Percentiles rank a stretch among this genome's conserved stretches.
phyloP scores from a whole-genome alignment of 2,888 invertebrate genomes.

The Zelleria hepariella region DNA sequence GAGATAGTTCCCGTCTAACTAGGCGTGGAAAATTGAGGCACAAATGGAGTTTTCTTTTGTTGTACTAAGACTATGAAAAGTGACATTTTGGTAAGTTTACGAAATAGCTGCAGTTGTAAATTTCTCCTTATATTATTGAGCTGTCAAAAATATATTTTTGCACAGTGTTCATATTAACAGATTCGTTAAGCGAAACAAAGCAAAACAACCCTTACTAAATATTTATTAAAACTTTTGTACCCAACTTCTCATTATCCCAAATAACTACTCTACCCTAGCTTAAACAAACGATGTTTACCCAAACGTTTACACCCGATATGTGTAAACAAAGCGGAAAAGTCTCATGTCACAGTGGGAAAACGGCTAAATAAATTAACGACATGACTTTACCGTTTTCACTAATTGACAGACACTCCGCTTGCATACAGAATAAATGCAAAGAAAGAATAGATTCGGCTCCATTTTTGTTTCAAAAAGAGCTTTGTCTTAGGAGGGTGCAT shows the following conservation, averaged over 20 bases:
- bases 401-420: slow-evolving; percentile 28
- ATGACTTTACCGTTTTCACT: slow-evolving; percentile 39
- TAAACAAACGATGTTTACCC: too few relatives aligned
- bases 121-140: too few relatives aligned
- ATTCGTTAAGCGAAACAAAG: not conserved
- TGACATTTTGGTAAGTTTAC: not conserved
- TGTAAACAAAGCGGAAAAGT: not conserved
- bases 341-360: not conserved
- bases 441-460: too few relatives aligned
- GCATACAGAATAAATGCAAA: not conserved
- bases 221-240: too few relatives aligned
- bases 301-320: not conserved
- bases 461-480: too few relatives aligned
- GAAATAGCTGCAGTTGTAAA: not conserved
- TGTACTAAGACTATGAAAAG: not conserved
- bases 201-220: not conserved
- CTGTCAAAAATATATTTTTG: too few relatives aligned
- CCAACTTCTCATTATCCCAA: too few relatives aligned
- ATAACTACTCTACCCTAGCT: too few relatives aligned
- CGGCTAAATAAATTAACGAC: slow-evolving; percentile 10
- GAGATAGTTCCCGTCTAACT: not conserved
- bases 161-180: not conserved
- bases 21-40: not conserved
- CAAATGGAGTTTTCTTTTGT: not conserved
- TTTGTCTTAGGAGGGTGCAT: too few relatives aligned